Conservation (phyloP, 37 sponge, comb jelly and placozoan genomes). For the Aphrocallistes beatrix region DNA sequence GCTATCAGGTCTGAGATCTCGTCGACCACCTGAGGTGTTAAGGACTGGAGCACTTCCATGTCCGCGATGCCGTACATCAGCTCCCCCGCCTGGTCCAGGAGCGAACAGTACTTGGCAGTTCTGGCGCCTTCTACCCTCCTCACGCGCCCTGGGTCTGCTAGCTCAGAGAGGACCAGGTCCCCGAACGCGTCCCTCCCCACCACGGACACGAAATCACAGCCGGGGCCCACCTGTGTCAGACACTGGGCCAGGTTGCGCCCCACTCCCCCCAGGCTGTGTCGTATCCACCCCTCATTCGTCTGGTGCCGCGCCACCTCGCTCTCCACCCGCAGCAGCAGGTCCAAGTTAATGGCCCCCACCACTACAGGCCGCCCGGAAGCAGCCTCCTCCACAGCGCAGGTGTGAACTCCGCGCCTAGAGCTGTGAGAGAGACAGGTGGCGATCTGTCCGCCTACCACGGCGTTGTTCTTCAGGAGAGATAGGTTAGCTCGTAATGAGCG, state of each 20-base stretch:
- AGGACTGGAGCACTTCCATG: constrained; percentile 41
- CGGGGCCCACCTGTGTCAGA: constrained; percentile 40
- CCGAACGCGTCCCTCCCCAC: constrained; percentile 64
- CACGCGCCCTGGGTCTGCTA: constrained; percentile 39
- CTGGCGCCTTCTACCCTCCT: neutral
- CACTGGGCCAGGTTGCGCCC: constrained; percentile 59
- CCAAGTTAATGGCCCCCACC: constrained; percentile 58
- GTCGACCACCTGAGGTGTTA: constrained; percentile 36
- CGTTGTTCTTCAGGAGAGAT: constrained; percentile 78
- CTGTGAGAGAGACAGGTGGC: constrained; percentile 24
- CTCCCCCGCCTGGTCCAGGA: constrained; percentile 58
- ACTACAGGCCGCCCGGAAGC: constrained; percentile 27
- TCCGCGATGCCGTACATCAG: constrained; percentile 53
- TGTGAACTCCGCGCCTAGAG: neutral
- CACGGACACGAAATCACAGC: constrained; percentile 59
- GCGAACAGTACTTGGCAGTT: constrained; percentile 62
- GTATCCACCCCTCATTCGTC: constrained; percentile 50
- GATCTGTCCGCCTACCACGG: constrained; percentile 59
- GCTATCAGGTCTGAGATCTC: neutral
- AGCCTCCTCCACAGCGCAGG: neutral
- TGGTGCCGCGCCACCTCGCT: neutral
- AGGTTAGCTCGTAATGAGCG: constrained; percentile 74
- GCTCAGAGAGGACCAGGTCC: constrained; percentile 18
- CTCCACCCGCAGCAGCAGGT: constrained; percentile 34
- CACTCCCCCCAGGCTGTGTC: constrained; percentile 61